Conservation (phyloP, 1,140 invertebrate species). For the Leptinotarsa undecemlineata region DNA sequence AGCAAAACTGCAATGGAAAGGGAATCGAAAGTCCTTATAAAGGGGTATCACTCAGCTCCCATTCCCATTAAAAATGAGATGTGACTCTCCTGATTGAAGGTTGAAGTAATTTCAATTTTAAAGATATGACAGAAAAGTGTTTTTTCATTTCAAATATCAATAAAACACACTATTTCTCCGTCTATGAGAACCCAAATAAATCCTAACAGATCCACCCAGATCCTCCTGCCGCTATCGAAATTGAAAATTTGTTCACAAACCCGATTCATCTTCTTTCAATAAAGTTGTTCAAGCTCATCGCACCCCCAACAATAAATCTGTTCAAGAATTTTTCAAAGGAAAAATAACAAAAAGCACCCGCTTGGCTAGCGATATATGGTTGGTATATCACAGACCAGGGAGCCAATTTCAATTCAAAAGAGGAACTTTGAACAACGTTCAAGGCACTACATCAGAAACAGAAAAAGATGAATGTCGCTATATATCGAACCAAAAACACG, state of each 20-base stretch:
- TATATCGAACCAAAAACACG: not conserved
- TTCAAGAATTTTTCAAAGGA: not conserved
- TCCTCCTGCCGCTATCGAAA: too few species aligned
- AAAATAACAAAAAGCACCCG: not conserved
- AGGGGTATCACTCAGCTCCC: too few species aligned
- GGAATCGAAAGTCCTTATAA: too few species aligned
- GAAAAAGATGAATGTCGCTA: not conserved
- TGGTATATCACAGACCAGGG: not conserved
- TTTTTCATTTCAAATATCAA: too few species aligned
- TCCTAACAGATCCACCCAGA: too few species aligned
- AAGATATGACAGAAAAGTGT: too few species aligned
- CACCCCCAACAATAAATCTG: not conserved
- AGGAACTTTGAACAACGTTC: not conserved
- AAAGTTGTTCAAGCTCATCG: not conserved
- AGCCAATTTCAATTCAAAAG: not conserved
- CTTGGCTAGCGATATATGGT: not conserved
- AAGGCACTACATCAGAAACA: not conserved
- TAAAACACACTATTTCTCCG: too few species aligned
- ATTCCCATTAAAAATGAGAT: too few species aligned
- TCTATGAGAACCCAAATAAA: too few species aligned
- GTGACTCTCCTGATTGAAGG: too few species aligned
- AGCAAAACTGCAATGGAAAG: too few species aligned
- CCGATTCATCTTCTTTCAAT: not conserved
- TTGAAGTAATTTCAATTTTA: too few species aligned
- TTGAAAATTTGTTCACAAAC: not conserved